Conservation (phyloP, 2,113 vertebrate genomes). For the Hoplias malabaricus region DNA sequence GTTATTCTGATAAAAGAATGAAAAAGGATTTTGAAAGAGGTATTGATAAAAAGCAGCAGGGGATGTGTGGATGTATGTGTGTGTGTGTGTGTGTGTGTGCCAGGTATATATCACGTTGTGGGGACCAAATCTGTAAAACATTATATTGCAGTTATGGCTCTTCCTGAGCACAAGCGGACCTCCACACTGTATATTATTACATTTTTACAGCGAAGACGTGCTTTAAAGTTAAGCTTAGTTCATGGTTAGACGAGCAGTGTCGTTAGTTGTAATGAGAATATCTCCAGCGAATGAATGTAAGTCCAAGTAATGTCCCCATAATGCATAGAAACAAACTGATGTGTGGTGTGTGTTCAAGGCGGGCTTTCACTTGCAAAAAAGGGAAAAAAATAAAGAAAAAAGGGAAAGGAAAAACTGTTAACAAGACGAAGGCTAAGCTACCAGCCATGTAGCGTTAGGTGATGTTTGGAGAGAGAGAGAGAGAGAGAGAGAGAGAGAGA, state of each 20-base stretch:
- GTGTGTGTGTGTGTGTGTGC: conserved; percentile 74
- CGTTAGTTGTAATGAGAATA: too few relatives aligned
- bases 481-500: neutral
- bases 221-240: too few relatives aligned
- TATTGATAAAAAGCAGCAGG: conserved; percentile 65
- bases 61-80: conserved; percentile 71
- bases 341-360: conserved; percentile 74
- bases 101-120: conserved; percentile 68
- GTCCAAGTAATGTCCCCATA: too few relatives aligned
- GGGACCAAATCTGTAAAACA: too few relatives aligned
- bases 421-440: conserved; percentile 54
- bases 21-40: conserved; percentile 49
- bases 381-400: conserved; percentile 56
- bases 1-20: conserved; percentile 42
- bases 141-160: too few relatives aligned
- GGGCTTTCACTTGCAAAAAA: conserved; percentile 73
- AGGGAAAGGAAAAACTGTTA: too few relatives aligned
- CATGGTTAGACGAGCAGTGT: too few relatives aligned
- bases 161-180: too few relatives aligned
- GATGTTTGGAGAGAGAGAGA: neutral
- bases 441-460: conserved; percentile 5
- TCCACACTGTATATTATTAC: too few relatives aligned
- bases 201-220: too few relatives aligned
- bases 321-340: too few relatives aligned
- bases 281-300: too few relatives aligned